These are phyloP conservation scores for Argyrosomus japonicus DNA, from an alignment of 2,113 vertebrate species.

Conservation along the genomic window DNA sequence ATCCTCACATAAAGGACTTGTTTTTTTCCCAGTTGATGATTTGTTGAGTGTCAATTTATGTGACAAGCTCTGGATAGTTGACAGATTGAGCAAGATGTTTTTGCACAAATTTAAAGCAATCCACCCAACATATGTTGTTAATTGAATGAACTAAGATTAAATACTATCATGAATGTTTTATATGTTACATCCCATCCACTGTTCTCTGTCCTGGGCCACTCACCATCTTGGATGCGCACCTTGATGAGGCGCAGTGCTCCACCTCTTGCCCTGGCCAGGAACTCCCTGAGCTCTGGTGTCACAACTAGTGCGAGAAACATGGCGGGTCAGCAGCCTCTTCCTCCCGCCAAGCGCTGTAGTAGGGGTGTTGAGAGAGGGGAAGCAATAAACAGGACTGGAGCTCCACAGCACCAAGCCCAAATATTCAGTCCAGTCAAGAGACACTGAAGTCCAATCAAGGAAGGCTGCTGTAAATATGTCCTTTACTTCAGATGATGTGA, in stretches of 20 bases:
- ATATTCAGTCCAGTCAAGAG: slow-evolving; percentile 30
- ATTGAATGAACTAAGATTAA: background rate
- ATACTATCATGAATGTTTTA: background rate
- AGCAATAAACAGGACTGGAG: slow-evolving; percentile 10
- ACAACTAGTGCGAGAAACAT: slow-evolving; percentile 98
- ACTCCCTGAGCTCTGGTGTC: slow-evolving; percentile 94
- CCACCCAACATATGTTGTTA: background rate
- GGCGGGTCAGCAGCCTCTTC: slow-evolving; percentile 70
- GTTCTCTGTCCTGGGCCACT: slow-evolving; percentile 77
- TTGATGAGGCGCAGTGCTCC: slow-evolving; percentile 94
- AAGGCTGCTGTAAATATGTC: background rate
- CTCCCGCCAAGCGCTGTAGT: slow-evolving; percentile 48
- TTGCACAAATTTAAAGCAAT: background rate
- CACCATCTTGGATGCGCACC: slow-evolving; percentile 96
- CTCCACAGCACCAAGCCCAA: slow-evolving; percentile 25
- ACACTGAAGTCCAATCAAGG: background rate
- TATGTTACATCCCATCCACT: background rate
- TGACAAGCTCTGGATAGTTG: background rate
- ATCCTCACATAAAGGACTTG: background rate
- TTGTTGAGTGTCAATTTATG: background rate
- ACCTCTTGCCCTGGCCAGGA: slow-evolving; percentile 93
- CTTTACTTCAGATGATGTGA: background rate
- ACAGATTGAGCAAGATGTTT: background rate
- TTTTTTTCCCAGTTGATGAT: background rate
- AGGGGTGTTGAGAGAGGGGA: slow-evolving; percentile 8